Percentiles rank a stretch among this genome's conserved stretches.
Conservation (phyloP, 2,888 invertebrate genomes). For the Eupithecia inturbata region DNA sequence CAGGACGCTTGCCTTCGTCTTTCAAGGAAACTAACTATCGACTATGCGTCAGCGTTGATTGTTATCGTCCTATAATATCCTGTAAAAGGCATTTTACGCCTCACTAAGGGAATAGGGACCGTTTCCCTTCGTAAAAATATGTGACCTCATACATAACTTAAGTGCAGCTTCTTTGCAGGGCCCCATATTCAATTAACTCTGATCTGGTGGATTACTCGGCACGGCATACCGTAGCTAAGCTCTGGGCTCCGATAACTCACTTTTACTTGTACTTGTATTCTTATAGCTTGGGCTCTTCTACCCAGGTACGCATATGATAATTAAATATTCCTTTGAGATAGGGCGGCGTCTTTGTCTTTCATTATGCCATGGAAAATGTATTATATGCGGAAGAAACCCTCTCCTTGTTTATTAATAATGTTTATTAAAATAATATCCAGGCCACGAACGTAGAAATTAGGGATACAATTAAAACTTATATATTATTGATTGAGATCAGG, state of each 20-base stretch:
- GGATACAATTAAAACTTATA: neutral
- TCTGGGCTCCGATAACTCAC: constrained; percentile 26
- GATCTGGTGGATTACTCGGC: constrained; percentile 10
- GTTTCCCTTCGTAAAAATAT: neutral
- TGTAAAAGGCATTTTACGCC: neutral
- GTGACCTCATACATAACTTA: neutral
- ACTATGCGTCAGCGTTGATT: constrained; percentile 35
- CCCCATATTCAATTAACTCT: constrained; percentile 22
- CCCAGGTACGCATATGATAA: constrained; percentile 43
- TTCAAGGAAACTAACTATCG: constrained; percentile 37
- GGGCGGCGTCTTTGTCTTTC: constrained; percentile 22
- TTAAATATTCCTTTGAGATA: constrained; percentile 45
- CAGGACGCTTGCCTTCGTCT: neutral
- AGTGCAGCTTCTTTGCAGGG: neutral
- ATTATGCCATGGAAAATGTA: constrained; percentile 22
- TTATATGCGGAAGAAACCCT: constrained; percentile 14
- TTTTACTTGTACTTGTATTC: no score
- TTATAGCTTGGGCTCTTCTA: constrained; percentile 11
- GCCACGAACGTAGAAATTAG: neutral
- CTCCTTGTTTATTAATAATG: constrained; percentile 11
- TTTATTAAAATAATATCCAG: neutral
- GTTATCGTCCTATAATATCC: constrained; percentile 7
- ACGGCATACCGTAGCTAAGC: constrained; percentile 20
- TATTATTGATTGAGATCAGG: neutral
- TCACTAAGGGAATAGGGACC: neutral